Base-by-base conservation (phyloP, 2,888 invertebrate species). In the Sesamia inferens region DNA sequence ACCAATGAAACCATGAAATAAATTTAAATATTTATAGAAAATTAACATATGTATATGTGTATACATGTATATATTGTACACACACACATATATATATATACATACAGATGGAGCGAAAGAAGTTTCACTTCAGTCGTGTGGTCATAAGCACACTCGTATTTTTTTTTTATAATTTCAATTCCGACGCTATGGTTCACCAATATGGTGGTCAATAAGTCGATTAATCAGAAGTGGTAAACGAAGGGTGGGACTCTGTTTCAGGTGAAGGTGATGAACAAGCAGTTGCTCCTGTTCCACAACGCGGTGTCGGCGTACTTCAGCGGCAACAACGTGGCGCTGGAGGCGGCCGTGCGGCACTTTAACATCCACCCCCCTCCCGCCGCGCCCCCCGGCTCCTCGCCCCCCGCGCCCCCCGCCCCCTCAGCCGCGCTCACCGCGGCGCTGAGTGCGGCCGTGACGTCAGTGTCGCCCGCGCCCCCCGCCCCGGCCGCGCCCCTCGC, bases 201-300 rank as follows among this genome's bases (percentile, higher is more conserved):
- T 31, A 3, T 31, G 31, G 31, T 31, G 31, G 31, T 3, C 31
- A 31, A 31, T 31, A 31, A 31, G 11, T 44, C 16, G 10, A 10
- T 5, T 31, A 63, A 22, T 63, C 11, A 63, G 24, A 8, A 31
- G 31, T 19, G 24, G 6, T 47, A 48, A 39, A n/a, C 47, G 39
- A 48, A 39, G 5, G 8, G n/a, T 6, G 14, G 7, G 22, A n/a
- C 1, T 24, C 13, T 10, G 16, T 48, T 16, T 11, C 95, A 99
- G 99, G 98, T 99, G 89, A 99, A 99, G 96, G 99, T 99, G 87
- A 99, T 99, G 99, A 99, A 99, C 96, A 99, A 99, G 93, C 99
- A 99, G 93, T 96, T 99, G 83, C 96, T 99, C 72, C 96, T 99
- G 87, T 98, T 99, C 94, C 99, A 99, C 96, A 99, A 99, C 95